Evolutionary conservation across 2,888 invertebrate species (phyloP).

Genomic region (Anoncus sp.): DNA sequence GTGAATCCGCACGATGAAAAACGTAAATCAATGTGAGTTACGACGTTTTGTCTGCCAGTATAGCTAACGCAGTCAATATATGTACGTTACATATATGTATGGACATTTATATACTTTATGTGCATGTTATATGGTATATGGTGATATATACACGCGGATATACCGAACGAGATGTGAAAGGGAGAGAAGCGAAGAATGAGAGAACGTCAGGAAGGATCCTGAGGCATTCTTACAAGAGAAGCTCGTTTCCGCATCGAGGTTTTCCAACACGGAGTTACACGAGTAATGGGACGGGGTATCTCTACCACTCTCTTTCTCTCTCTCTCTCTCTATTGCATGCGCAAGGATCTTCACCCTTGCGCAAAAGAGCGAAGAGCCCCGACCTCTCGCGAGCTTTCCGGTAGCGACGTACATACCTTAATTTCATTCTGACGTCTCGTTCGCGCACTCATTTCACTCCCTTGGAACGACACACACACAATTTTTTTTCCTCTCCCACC

Average conservation of each 20-base stretch:
- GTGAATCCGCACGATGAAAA: not conserved
- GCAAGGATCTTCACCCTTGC: constrained; percentile 6
- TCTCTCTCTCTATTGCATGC: not conserved
- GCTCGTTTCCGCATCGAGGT: constrained; percentile 51
- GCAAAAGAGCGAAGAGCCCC: constrained; percentile 32
- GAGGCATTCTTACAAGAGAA: constrained; percentile 52
- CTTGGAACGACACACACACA: no score
- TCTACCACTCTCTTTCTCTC: not conserved
- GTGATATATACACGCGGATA: not conserved
- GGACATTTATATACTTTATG: constrained; percentile 1
- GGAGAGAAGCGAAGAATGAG: constrained; percentile 28
- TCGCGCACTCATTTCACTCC: constrained; percentile 55
- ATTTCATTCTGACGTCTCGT: constrained; percentile 63
- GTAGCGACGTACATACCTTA: constrained; percentile 57
- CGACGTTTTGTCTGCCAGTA: constrained; percentile 6
- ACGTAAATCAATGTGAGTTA: constrained; percentile 16
- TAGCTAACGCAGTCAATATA: not conserved
- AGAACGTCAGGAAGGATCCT: constrained; percentile 39
- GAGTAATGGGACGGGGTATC: constrained; percentile 26
- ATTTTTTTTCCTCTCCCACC: no score
- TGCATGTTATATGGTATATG: not conserved
- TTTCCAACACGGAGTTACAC: constrained; percentile 44
- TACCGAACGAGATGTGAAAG: constrained; percentile 30
- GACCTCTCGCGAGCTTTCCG: constrained; percentile 51
- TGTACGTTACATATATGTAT: not conserved